phyloP scores from a whole-genome alignment of 2,797 vertebrate species.

The Vipera ursinii region DNA sequence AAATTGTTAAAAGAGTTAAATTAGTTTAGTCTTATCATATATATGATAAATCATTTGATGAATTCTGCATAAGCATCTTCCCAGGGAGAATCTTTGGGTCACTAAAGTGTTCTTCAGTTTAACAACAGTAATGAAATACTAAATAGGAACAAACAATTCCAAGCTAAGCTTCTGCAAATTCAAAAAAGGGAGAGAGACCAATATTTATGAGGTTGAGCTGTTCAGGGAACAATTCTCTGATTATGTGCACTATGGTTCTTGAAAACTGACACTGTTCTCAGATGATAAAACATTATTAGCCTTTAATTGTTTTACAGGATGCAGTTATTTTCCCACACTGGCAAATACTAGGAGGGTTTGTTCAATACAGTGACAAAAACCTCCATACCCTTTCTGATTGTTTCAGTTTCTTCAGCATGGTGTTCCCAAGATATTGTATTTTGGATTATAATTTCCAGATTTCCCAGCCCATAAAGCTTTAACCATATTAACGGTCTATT shows the following conservation, averaged over 20 bases:
- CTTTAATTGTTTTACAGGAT: background rate
- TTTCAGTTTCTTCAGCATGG: background rate
- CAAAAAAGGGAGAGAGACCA: background rate
- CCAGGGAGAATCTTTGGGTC: conserved; percentile 2
- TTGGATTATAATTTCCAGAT: background rate
- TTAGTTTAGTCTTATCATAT: conserved; percentile 21
- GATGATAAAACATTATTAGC: background rate
- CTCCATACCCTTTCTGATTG: background rate
- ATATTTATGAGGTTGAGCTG: background rate
- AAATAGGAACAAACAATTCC: conserved; percentile 21
- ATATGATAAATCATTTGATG: conserved; percentile 31
- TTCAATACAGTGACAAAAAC: background rate
- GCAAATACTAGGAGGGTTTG: background rate
- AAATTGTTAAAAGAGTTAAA: conserved; percentile 13
- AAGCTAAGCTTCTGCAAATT: conserved; percentile 13
- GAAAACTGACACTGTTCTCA: conserved; percentile 7
- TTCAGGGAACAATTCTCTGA: background rate
- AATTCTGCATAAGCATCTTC: conserved; percentile 17
- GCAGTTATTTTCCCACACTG: background rate
- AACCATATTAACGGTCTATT: background rate
- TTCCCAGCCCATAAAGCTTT: background rate
- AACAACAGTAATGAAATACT: conserved; percentile 10
- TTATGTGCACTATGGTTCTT: background rate
- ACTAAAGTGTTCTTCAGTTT: conserved; percentile 17
- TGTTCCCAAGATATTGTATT: background rate